Percentiles rank a stretch among this genome's conserved stretches.
These are phyloP conservation scores for Drosophila bunnanda DNA, from an alignment of 2,888 invertebrate genomes.

Conservation along the genomic window DNA sequence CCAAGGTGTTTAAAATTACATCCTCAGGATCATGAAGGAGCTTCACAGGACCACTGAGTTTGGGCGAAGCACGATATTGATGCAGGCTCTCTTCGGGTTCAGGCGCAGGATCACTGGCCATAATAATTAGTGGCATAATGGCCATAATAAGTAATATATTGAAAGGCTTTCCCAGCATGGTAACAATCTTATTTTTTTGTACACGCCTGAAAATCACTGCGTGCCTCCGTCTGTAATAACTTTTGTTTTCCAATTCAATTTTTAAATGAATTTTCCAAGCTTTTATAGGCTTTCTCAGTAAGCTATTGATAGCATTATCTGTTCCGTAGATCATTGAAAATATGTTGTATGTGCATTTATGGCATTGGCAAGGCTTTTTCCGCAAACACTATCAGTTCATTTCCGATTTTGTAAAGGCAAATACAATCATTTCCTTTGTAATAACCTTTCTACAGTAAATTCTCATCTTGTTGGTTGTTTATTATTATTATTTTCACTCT, in stretches of 20 bases:
- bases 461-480: conserved; percentile 37
- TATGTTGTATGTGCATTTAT: conserved; percentile 8
- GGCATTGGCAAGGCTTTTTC: conserved; percentile 53
- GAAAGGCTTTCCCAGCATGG: conserved; percentile 12
- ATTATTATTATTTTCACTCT: conserved; percentile 52
- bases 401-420: conserved; percentile 50
- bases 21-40: conserved; percentile 59
- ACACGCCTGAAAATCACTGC: conserved; percentile 74
- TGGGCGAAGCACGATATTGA: conserved; percentile 69
- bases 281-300: conserved; percentile 52
- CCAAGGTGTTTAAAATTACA: conserved; percentile 64
- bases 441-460: neutral
- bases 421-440: neutral
- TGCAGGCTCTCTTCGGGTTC: conserved; percentile 18
- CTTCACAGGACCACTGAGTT: conserved; percentile 59
- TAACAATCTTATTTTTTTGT: neutral
- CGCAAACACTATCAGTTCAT: conserved; percentile 27
- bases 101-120: neutral
- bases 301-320: conserved; percentile 51
- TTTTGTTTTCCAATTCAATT: conserved; percentile 16
- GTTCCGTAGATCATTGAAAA: conserved; percentile 40
- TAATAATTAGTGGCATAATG: conserved; percentile 15
- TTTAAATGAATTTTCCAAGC: conserved; percentile 1
- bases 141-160: conserved; percentile 19
- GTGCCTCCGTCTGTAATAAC: conserved; percentile 53